Percentiles rank a stretch among this genome's conserved stretches.
These are phyloP conservation scores for Drosophila kuntzei DNA, from an alignment of 2,888 invertebrate genomes.

Conservation along the genomic window DNA sequence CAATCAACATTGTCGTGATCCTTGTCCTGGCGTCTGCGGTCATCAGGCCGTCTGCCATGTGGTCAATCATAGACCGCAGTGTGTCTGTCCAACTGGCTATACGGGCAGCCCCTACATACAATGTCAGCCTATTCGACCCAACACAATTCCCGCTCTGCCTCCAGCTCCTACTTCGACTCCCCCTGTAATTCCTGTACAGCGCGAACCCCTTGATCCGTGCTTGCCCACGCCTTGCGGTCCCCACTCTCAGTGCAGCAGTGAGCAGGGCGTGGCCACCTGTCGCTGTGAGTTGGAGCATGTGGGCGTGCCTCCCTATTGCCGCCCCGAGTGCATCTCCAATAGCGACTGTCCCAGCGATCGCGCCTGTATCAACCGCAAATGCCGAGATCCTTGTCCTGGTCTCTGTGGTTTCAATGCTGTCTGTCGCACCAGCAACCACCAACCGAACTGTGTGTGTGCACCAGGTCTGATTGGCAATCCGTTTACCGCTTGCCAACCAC, in stretches of 20 bases:
- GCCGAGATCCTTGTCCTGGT: conserved; percentile 91
- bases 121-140: conserved; percentile 84
- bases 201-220: conserved; percentile 85
- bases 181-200: conserved; percentile 27
- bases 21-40: conserved; percentile 91
- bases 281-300: conserved; percentile 89
- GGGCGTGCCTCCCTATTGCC: conserved; percentile 90
- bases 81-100: conserved; percentile 89
- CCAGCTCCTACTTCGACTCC: background rate
- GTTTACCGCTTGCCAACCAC: conserved; percentile 87
- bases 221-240: conserved; percentile 89
- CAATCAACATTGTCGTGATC: conserved; percentile 90
- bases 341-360: conserved; percentile 90
- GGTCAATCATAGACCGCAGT: conserved; percentile 90
- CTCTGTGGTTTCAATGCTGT: conserved; percentile 90
- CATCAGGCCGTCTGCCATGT: conserved; percentile 89
- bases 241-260: conserved; percentile 89
- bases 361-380: conserved; percentile 91
- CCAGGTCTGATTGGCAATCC: conserved; percentile 90
- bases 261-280: conserved; percentile 90
- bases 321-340: conserved; percentile 91
- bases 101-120: conserved; percentile 89
- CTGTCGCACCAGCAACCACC: conserved; percentile 91
- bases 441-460: conserved; percentile 90
- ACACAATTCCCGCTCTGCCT: conserved; percentile 2